These are phyloP conservation scores for Rousettus madagascariensis DNA, from an alignment of 2,797 vertebrate genomes.

Conservation along the genomic window DNA sequence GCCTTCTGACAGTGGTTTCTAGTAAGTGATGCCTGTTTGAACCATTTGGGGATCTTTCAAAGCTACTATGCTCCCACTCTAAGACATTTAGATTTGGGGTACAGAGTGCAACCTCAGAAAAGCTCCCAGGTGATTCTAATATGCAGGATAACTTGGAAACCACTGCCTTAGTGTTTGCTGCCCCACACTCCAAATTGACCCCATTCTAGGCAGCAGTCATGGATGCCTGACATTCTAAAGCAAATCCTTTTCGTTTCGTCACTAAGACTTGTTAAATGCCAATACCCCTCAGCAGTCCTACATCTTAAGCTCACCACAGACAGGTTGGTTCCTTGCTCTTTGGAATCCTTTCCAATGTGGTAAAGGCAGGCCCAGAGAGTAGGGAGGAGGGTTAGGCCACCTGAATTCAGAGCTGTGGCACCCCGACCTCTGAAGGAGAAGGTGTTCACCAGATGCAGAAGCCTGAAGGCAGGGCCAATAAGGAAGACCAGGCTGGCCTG, in stretches of 20 bases:
- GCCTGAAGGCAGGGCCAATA: not conserved
- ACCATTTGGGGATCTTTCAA: not conserved
- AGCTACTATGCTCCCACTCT: not conserved
- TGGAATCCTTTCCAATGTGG: not conserved
- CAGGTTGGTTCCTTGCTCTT: not conserved
- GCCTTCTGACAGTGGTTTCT: not conserved
- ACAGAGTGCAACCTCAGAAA: not conserved
- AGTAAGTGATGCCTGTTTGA: not conserved
- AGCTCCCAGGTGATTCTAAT: not conserved
- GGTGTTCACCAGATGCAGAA: not conserved
- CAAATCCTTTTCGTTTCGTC: not conserved
- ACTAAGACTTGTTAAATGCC: not conserved
- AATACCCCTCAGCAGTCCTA: not conserved
- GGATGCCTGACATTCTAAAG: not conserved
- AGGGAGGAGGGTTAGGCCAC: not conserved
- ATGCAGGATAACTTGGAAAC: not conserved
- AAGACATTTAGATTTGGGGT: not conserved
- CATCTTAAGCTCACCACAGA: not conserved
- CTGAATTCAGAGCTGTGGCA: not conserved
- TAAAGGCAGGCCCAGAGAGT: not conserved
- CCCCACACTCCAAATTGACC: accelerated
- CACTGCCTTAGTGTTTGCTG: not conserved
- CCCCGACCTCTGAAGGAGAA: not conserved
- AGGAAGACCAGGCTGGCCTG: not conserved
- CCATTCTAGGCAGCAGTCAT: not conserved